Percentiles rank a stretch among this genome's conserved stretches.
Conservation (phyloP, 2,113 vertebrate species). For the Paradoxurus hermaphroditus region DNA sequence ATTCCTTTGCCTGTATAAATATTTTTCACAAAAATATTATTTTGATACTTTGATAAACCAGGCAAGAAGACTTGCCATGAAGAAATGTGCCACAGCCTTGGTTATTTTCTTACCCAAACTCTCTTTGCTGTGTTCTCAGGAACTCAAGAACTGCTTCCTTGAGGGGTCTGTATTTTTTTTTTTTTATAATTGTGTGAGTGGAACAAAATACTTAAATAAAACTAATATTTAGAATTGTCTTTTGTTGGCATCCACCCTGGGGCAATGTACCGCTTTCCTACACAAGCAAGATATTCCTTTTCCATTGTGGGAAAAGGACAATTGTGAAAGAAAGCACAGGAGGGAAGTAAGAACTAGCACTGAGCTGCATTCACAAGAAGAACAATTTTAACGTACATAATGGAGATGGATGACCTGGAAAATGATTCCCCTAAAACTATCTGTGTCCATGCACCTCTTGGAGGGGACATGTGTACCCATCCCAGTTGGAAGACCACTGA, state of each 20-base stretch:
- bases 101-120: background rate
- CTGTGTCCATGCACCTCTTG: background rate
- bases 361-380: background rate
- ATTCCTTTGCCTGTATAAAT: background rate
- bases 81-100: background rate
- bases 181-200: background rate
- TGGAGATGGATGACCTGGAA: background rate
- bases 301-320: background rate
- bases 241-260: background rate
- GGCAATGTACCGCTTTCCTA: background rate
- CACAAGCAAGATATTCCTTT: background rate
- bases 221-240: background rate
- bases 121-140: conserved; percentile 16
- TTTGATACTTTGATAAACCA: conserved; percentile 10
- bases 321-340: background rate
- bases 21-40: background rate
- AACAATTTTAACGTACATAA: background rate
- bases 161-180: background rate
- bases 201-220: conserved; percentile 11
- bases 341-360: background rate
- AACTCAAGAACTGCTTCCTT: background rate
- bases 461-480: background rate
- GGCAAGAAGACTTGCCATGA: background rate
- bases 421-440: background rate
- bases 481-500: background rate